Base-by-base conservation (phyloP, 2,797 vertebrate genomes). In the Clarias fuscus region DNA sequence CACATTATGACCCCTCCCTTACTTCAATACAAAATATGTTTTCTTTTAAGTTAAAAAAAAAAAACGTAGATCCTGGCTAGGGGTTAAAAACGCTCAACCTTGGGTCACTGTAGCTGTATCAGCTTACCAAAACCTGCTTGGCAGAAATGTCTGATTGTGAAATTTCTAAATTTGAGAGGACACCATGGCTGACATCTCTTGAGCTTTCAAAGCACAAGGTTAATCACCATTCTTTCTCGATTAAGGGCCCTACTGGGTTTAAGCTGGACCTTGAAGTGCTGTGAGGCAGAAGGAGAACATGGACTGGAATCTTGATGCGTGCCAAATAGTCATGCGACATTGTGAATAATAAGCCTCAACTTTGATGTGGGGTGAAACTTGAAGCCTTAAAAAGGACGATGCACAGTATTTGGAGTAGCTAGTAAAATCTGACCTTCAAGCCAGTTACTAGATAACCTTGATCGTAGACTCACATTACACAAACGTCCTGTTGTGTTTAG, bases 331-430 rank as follows among this genome's bases (percentile, higher is more conserved):
- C 70, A 18, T 79, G 37, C 22, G 64, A 58, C 24, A 56, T 43
- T 84, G 68, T 87, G 58, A 82, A 90, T 88, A 71, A 84, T 84
- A 80, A 62, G 33, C 59, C 43, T 7, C 65, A 86, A 85, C 87
- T 87, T 86, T 90, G 85, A 89, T 87, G 84, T 89, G 53, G 80
- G 18, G 17, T 86, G 90, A 86, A 90, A 89, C 77, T 18, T 72
- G 37, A 88, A 85, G 84, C 89, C 43, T 43, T 64, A 86, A 64
- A 87, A 85, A 87, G 22, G 40, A 24, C 67, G 62, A 68, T 59
- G 64, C 37, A 84, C 85, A 71, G 64, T 43, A 43, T 58, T 81
- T 62, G 79, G 33, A 7, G 68, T 82, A 68, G 67, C 73, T 84
- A 80, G 82, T 70, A 79, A 56, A 37, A 30, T 84, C n/a, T 67